Percentiles rank a stretch among this genome's conserved stretches.
Evolutionary conservation across 2,113 vertebrate species (phyloP).

Genomic region (Prolemur simus): DNA sequence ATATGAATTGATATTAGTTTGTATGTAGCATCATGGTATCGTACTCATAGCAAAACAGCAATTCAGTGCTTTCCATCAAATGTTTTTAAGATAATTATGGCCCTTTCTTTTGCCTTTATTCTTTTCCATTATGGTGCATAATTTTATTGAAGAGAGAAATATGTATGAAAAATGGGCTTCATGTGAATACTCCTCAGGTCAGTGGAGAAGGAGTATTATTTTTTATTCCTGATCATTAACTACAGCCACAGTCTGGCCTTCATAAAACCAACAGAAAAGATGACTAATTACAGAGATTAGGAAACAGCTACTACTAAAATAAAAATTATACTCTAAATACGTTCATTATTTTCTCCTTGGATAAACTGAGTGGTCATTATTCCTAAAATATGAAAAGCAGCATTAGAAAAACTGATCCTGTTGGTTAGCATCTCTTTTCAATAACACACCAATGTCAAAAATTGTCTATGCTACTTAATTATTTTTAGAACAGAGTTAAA

Average conservation of each 20-base stretch:
- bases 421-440: not conserved
- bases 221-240: not conserved
- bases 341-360: not conserved
- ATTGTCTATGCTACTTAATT: not conserved
- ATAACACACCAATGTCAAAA: not conserved
- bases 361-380: not conserved
- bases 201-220: not conserved
- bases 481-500: not conserved
- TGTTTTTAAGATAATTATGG: not conserved
- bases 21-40: too few species aligned
- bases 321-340: not conserved
- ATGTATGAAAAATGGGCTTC: not conserved
- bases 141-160: not conserved
- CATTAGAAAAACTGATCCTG: not conserved
- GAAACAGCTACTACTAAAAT: not conserved
- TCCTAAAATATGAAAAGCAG: not conserved
- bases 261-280: not conserved
- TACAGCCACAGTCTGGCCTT: not conserved
- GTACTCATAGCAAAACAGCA: not conserved
- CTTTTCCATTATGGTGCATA: not conserved
- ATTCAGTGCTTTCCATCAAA: not conserved
- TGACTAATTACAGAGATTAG: not conserved
- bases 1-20: not conserved
- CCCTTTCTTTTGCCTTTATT: not conserved
- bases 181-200: not conserved